Evolutionary conservation across 1,140 invertebrate genomes (phyloP), one percentile per base, ranked within the genome.

Genomic region (Heterodera schachtii): DNA sequence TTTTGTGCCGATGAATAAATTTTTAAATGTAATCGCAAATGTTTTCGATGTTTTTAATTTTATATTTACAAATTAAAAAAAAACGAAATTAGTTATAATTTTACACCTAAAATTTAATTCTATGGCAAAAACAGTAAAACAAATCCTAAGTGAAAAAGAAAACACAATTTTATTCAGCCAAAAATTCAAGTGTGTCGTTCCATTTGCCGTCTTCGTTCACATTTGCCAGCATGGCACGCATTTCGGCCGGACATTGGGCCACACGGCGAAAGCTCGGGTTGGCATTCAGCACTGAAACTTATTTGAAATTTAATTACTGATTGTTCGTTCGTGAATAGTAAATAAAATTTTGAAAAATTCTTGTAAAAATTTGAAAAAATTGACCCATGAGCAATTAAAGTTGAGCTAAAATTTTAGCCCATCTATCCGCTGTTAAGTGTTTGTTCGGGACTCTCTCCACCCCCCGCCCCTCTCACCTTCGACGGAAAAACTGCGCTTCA

Each of bases 151-250:
- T 60, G 57, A 13, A 3, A 13, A 4, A 60, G 3, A 60, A 60
- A 60, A 9, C 3, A 16, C 57, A 60, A 74, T 6, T 74, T 43
- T 52, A 76, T 76, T 76, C 75, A 19, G 57, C 46, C 70, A 78
- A 69, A 78, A 78, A 78, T 78, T 78, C 77, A n/a, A 78, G 19
- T 46, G 77, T 78, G 52, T 78, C 77, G 19, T 43, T 78, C 66
- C 66, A 78, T 69, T 44, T 21, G n/a, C 16, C 31, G 66, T 78
- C 77, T 31, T 64, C 64, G 3, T 31, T 78, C 8, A 41, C 21
- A 11, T 41, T 31, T n/a, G 49, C 13, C 46, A 78, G 47, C 43
- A 70, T 69, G 13, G 16, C 46, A 76, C 64, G 77, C 77, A 78
- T 78, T 70, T 69, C 46, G 4, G n/a, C 64, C 44, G 77, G 77